These are phyloP conservation scores for Agelaius tricolor DNA, from an alignment of 2,113 vertebrate genomes.

Conservation along the genomic window DNA sequence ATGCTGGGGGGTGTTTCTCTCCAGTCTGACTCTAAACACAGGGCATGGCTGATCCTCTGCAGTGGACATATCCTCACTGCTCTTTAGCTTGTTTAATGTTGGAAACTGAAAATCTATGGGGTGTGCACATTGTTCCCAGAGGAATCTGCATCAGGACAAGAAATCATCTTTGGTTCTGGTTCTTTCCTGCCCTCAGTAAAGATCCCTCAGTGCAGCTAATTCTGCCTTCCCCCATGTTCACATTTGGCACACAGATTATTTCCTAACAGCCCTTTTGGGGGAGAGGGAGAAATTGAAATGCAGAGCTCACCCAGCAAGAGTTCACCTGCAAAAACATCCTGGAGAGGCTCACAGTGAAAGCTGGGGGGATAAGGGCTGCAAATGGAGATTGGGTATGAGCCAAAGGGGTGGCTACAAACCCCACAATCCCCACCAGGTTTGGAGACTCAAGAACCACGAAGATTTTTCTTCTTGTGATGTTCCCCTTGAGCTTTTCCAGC, in stretches of 20 bases:
- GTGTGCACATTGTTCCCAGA: not conserved
- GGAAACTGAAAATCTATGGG: not conserved
- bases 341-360: not conserved
- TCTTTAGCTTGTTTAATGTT: not conserved
- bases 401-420: not conserved
- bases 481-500: not conserved
- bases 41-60: not conserved
- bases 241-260: slow-evolving; percentile 39
- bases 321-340: not conserved
- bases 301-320: not conserved
- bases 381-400: not conserved
- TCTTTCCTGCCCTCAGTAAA: not conserved
- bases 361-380: not conserved
- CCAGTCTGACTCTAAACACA: not conserved
- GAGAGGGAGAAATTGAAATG: not conserved
- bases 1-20: not conserved
- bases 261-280: not conserved
- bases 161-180: slow-evolving; percentile 26
- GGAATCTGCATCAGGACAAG: slow-evolving; percentile 35
- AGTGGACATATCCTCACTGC: not conserved
- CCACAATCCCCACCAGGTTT: not conserved
- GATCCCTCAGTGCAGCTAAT: not conserved
- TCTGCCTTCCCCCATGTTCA: not conserved
- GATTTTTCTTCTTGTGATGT: not conserved
- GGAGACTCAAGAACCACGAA: not conserved